Percentiles rank a stretch among this genome's conserved stretches.
Conservation (phyloP, 2,113 vertebrate genomes). For the Salvelinus fontinalis region DNA sequence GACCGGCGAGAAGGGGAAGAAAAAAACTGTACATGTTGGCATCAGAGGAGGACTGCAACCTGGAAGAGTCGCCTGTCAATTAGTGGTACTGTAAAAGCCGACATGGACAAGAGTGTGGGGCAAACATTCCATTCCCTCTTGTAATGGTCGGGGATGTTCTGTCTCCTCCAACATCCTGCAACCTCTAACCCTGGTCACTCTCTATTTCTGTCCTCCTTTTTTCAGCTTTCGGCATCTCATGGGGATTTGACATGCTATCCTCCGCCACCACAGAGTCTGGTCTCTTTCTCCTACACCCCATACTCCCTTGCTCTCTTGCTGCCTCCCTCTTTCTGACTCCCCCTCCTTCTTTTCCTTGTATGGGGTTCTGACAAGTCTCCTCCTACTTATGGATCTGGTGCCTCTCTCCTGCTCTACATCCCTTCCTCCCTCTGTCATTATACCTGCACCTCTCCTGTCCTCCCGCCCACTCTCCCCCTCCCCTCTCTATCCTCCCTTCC, state of each 20-base stretch:
- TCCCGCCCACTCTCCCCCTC: no score
- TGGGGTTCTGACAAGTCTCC: no score
- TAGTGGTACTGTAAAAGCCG: constrained; percentile 42
- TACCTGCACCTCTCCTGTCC: not conserved
- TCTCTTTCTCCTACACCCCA: constrained; percentile 9
- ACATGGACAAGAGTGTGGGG: not conserved
- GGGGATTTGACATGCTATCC: constrained; percentile 15
- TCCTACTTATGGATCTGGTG: no score
- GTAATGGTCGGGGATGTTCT: not conserved
- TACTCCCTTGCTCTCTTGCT: not conserved
- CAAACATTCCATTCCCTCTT: not conserved
- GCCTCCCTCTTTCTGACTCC: not conserved
- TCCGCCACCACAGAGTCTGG: constrained; percentile 26
- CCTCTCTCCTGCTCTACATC: no score
- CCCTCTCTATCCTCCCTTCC: constrained; percentile 31
- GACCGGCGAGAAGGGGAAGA: constrained; percentile 36
- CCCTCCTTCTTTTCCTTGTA: no score
- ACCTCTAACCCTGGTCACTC: constrained; percentile 16
- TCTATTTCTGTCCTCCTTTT: constrained; percentile 50
- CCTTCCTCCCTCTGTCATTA: not conserved
- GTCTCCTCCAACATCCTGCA: not conserved
- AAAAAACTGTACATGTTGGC: not conserved
- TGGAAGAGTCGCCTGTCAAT: constrained; percentile 52
- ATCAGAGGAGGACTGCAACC: constrained; percentile 33
- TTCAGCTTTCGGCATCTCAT: not conserved